phyloP scores from a whole-genome alignment of 2,797 vertebrate genomes.

The Alauda arvensis region DNA sequence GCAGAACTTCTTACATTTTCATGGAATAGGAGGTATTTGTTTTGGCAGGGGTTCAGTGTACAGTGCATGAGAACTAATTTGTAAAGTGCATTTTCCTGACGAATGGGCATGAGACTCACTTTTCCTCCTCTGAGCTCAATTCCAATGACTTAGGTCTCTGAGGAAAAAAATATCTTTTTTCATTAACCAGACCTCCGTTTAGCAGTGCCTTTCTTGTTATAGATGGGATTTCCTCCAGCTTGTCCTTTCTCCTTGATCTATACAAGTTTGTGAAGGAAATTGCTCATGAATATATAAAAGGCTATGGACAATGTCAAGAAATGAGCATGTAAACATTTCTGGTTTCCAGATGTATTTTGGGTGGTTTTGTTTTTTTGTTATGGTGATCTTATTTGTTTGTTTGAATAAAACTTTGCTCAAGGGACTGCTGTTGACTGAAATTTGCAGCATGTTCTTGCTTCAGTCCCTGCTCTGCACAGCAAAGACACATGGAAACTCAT shows the following conservation, averaged over 20 bases:
- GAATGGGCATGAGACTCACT: neutral
- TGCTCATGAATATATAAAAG: neutral
- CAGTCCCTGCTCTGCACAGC: neutral
- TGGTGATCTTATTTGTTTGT: neutral
- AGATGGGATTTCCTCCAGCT: neutral
- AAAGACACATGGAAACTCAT: neutral
- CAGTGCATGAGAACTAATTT: neutral
- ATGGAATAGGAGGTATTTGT: neutral
- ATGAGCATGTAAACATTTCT: neutral
- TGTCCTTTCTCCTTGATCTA: neutral
- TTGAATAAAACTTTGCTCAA: neutral
- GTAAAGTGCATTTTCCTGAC: neutral
- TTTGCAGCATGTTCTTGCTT: neutral
- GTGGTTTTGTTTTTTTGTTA: fast-evolving
- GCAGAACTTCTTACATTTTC: neutral
- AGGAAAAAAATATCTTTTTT: neutral
- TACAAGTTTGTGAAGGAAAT: neutral
- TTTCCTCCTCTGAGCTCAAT: neutral
- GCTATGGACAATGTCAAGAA: neutral
- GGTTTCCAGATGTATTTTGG: neutral
- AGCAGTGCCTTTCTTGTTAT: neutral
- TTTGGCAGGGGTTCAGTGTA: neutral
- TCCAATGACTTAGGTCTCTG: neutral
- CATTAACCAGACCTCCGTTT: neutral
- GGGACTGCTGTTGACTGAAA: neutral